Evolutionary conservation across 2,888 invertebrate genomes (phyloP).

Genomic region (Ptycholaimellus sp.): DNA sequence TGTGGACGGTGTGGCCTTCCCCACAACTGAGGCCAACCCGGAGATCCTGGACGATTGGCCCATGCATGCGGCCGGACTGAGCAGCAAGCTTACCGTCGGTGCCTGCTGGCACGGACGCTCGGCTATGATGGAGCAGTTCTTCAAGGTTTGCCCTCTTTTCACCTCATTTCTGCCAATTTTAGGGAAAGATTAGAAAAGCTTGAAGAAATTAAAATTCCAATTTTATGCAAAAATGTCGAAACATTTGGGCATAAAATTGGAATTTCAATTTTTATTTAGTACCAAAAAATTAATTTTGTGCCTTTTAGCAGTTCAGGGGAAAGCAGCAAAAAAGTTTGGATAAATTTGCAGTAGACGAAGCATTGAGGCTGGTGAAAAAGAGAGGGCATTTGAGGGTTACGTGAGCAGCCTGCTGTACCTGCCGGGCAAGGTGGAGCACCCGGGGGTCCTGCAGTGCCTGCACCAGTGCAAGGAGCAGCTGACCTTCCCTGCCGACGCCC

Average conservation of each 20-base stretch:
- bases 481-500: conserved; percentile 39
- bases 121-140: conserved; percentile 63
- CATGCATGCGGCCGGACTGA: conserved; percentile 72
- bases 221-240: no score
- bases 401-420: conserved; percentile 59
- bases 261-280: no score
- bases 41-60: conserved; percentile 99
- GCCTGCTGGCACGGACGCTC: conserved; percentile 69
- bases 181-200: no score
- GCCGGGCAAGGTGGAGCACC: conserved; percentile 47
- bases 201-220: no score
- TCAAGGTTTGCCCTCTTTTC: conserved; percentile 66
- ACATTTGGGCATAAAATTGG: no score
- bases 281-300: no score
- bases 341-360: no score
- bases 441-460: conserved; percentile 47
- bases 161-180: conserved; percentile 52
- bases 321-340: no score
- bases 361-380: no score
- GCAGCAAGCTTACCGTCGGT: conserved; percentile 70
- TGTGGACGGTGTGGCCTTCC: conserved; percentile 17
- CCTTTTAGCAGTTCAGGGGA: no score
- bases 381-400: no score
- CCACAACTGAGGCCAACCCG: conserved; percentile 50
- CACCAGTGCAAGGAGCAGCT: conserved; percentile 59